These are phyloP conservation scores for Limenitis camilla DNA, from an alignment of 2,888 invertebrate genomes.

Conservation along the genomic window DNA sequence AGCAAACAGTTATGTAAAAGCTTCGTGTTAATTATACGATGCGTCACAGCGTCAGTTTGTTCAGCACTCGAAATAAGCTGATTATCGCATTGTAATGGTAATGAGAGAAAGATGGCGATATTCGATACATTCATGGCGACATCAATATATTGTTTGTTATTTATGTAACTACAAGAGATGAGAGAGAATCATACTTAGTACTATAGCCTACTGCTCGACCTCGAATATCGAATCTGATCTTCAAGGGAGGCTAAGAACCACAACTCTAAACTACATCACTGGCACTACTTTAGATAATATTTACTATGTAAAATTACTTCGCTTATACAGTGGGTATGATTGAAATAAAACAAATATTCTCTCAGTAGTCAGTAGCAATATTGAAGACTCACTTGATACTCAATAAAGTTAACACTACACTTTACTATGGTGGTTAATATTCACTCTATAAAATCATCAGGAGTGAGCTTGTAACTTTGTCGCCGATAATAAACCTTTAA, in stretches of 20 bases:
- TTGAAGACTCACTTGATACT: too few species aligned
- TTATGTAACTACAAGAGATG: background rate
- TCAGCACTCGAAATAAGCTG: slow-evolving; percentile 34
- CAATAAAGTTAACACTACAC: too few species aligned
- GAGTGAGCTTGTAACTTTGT: background rate
- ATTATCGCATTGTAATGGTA: slow-evolving; percentile 42
- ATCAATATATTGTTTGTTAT: slow-evolving; percentile 26
- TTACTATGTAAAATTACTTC: too few species aligned
- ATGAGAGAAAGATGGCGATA: slow-evolving; percentile 36
- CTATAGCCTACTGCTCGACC: background rate
- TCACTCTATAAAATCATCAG: background rate
- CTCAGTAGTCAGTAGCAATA: too few species aligned
- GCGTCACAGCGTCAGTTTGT: slow-evolving; percentile 31
- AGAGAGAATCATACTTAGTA: background rate
- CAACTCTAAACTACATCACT: too few species aligned
- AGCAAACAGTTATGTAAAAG: slow-evolving; percentile 32
- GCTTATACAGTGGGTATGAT: too few species aligned
- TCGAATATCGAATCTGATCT: too few species aligned
- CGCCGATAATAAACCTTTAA: background rate
- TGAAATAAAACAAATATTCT: too few species aligned
- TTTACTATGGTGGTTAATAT: too few species aligned
- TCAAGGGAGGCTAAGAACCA: too few species aligned
- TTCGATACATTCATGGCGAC: slow-evolving; percentile 26
- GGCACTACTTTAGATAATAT: too few species aligned
- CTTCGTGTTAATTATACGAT: slow-evolving; percentile 27